Conservation (phyloP, 2,113 vertebrate species). For the Octodon degus region DNA sequence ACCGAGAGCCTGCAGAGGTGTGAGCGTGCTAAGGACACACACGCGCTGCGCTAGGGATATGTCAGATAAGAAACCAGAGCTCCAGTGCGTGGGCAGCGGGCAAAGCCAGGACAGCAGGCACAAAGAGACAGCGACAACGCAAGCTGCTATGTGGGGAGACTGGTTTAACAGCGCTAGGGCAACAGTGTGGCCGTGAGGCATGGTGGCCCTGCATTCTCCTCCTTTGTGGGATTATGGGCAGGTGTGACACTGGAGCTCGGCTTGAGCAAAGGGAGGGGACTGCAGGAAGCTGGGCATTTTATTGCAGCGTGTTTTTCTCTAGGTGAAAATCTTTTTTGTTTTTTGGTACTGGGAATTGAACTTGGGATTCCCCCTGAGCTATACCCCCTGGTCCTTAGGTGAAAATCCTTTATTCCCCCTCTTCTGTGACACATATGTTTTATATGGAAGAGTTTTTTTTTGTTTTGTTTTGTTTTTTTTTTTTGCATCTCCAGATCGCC, state of each 20-base stretch:
- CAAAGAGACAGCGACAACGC: background rate
- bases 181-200: background rate
- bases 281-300: background rate
- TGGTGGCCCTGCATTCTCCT: rapidly evolving
- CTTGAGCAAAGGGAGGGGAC: background rate
- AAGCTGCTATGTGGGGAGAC: background rate
- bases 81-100: background rate
- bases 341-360: no score
- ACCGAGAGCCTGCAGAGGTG: rapidly evolving
- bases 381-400: background rate
- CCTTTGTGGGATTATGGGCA: background rate
- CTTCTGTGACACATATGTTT: background rate
- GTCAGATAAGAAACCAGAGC: background rate
- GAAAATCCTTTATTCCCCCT: background rate
- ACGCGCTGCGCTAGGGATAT: rapidly evolving
- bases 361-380: no score
- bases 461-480: no score
- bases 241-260: background rate
- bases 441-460: no score
- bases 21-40: rapidly evolving
- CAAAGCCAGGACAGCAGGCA: background rate
- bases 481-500: no score
- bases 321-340: background rate
- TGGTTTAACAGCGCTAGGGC: rapidly evolving
- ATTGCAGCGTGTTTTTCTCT: background rate